Percentiles rank a stretch among this genome's conserved stretches.
phyloP scores from a whole-genome alignment of 2,888 invertebrate species.

The Andrena camellia region DNA sequence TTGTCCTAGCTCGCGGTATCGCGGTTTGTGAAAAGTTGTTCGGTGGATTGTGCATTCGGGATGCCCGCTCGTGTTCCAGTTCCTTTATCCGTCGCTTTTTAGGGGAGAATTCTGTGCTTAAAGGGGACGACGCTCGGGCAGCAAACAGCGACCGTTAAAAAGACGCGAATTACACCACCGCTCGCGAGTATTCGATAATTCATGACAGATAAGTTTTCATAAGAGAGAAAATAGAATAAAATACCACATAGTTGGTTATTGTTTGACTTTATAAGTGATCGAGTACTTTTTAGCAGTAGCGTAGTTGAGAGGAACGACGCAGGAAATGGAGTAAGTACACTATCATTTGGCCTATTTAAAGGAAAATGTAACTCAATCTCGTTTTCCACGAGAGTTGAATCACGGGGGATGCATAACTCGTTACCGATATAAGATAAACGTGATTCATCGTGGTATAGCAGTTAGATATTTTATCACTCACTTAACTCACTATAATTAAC shows the following conservation, averaged over 20 bases:
- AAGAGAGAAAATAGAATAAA: too few relatives aligned
- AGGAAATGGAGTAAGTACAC: too few relatives aligned
- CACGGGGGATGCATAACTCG: neutral
- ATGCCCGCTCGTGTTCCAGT: slow-evolving; percentile 26
- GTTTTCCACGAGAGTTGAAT: too few relatives aligned
- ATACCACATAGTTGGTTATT: too few relatives aligned
- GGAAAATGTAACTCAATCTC: too few relatives aligned
- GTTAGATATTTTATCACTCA: neutral
- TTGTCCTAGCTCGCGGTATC: slow-evolving; percentile 5
- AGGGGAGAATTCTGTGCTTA: neutral
- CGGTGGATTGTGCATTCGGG: neutral
- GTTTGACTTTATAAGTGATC: too few relatives aligned
- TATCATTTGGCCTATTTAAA: too few relatives aligned
- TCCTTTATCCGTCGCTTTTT: slow-evolving; percentile 23
- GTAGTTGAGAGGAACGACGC: too few relatives aligned
- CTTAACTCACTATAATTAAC: neutral
- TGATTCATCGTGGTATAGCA: neutral
- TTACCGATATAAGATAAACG: neutral
- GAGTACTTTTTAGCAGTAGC: too few relatives aligned
- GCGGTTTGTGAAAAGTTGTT: neutral
- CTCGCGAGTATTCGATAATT: neutral
- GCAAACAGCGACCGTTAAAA: neutral
- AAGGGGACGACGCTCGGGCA: neutral
- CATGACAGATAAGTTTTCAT: neutral
- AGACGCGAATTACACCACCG: neutral